These are phyloP conservation scores for Bellardia pandia DNA, from an alignment of 2,888 invertebrate genomes.

Conservation along the genomic window DNA sequence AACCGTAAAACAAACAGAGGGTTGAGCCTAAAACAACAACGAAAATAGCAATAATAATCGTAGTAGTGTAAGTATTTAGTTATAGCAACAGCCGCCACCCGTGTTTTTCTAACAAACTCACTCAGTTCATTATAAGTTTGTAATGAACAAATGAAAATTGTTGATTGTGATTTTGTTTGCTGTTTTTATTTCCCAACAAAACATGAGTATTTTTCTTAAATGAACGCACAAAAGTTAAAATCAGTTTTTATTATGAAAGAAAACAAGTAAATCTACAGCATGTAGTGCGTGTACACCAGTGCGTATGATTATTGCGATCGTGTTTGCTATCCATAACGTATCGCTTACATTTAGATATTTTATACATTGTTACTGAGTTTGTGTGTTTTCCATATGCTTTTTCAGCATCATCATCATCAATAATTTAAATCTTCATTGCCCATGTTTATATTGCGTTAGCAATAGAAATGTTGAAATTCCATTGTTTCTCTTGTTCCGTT, in stretches of 20 bases:
- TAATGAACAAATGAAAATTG: constrained; percentile 20
- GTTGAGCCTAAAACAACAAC: constrained; percentile 16
- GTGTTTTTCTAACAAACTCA: not conserved
- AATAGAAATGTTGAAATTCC: not conserved
- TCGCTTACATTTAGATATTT: not conserved
- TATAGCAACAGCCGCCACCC: not conserved
- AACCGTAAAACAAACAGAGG: constrained; percentile 34
- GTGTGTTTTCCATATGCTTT: not conserved
- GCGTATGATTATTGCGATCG: not conserved
- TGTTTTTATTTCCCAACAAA: not conserved
- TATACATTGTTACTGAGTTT: not conserved
- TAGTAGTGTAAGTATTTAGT: not conserved
- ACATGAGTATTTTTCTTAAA: constrained; percentile 21
- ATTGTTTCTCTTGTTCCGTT: not conserved
- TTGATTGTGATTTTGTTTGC: constrained; percentile 11
- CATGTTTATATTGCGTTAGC: constrained; percentile 4
- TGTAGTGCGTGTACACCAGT: not conserved
- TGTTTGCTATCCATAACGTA: not conserved
- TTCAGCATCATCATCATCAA: constrained; percentile 22
- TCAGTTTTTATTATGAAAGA: not conserved
- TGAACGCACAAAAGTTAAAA: constrained; percentile 8
- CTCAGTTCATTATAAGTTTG: constrained; percentile 9
- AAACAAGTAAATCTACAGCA: not conserved
- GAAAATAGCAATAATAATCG: not conserved
- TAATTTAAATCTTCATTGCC: constrained; percentile 6